These are phyloP conservation scores for Onychorhynchus coronatus DNA, from an alignment of 2,113 vertebrate species.

Conservation along the genomic window DNA sequence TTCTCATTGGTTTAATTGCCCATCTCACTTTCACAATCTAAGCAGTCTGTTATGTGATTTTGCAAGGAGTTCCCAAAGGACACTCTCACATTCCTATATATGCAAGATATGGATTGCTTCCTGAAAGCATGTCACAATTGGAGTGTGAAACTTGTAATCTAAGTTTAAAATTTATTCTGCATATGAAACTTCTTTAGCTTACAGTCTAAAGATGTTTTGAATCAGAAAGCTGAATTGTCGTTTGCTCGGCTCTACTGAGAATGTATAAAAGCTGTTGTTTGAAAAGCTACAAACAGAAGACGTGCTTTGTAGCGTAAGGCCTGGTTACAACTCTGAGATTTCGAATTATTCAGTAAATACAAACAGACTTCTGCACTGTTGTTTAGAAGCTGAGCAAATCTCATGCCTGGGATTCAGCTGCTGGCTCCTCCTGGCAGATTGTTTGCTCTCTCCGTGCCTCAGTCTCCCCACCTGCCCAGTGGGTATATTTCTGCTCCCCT, in stretches of 20 bases:
- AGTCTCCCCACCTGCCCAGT: neutral
- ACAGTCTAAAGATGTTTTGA: neutral
- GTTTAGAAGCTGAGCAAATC: neutral
- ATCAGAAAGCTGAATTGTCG: neutral
- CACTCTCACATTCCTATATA: neutral
- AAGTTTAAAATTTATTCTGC: neutral
- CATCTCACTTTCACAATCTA: neutral
- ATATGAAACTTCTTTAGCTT: neutral
- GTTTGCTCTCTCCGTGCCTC: neutral
- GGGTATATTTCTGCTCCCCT: neutral
- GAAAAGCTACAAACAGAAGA: neutral
- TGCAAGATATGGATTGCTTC: neutral
- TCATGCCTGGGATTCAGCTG: neutral
- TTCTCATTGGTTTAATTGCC: constrained; percentile 8
- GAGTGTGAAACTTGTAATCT: neutral
- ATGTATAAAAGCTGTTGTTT: neutral
- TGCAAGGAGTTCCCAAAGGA: neutral
- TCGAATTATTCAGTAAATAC: neutral
- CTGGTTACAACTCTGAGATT: neutral
- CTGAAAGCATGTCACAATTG: neutral
- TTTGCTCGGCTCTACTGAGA: neutral
- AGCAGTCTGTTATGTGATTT: neutral
- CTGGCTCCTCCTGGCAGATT: neutral
- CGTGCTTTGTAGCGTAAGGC: neutral
- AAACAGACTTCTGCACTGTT: neutral